A percentile compares a stretch with the other conserved stretches of the same genome.
Evolutionary conservation across 2,113 vertebrate species (phyloP).

Genomic region (Podarcis cretensis): DNA sequence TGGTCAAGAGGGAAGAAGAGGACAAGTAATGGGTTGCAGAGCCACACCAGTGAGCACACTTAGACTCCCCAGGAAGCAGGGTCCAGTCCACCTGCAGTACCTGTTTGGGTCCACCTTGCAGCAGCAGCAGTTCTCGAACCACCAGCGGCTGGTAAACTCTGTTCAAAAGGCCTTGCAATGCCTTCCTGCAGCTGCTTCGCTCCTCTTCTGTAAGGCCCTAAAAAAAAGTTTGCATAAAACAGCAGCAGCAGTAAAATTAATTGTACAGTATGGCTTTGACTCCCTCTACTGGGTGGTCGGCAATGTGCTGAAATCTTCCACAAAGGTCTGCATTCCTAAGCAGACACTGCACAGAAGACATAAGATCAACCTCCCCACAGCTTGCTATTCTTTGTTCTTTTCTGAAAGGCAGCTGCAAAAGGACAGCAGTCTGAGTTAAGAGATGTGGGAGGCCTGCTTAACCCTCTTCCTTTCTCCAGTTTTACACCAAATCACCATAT

Average conservation of each 20-base stretch:
- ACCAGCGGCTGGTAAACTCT: slow-evolving; percentile 91
- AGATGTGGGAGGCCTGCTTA: background rate
- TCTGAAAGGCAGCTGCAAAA: background rate
- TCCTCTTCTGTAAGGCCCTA: slow-evolving; percentile 82
- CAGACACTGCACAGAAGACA: too few relatives aligned
- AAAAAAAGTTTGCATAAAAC: background rate
- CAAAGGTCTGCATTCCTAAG: background rate
- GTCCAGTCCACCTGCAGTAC: slow-evolving; percentile 63
- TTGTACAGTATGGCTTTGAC: background rate
- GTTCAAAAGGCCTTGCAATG: slow-evolving; percentile 80
- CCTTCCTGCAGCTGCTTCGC: slow-evolving; percentile 69
- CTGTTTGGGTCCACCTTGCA: slow-evolving; percentile 90
- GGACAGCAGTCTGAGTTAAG: too few relatives aligned
- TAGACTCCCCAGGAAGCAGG: background rate
- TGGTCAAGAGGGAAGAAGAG: background rate
- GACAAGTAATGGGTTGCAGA: too few relatives aligned
- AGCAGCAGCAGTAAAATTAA: fast-evolving
- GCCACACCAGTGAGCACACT: background rate
- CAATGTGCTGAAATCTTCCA: background rate
- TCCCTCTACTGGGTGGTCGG: background rate
- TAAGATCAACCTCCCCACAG: background rate
- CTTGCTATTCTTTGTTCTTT: background rate
- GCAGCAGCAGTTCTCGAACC: slow-evolving; percentile 88
- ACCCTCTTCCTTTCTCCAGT: background rate
- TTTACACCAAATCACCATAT: background rate